Percentiles rank a stretch among this genome's conserved stretches.
Conservation (phyloP, 2,888 invertebrate species). For the Bombyx huttoni region DNA sequence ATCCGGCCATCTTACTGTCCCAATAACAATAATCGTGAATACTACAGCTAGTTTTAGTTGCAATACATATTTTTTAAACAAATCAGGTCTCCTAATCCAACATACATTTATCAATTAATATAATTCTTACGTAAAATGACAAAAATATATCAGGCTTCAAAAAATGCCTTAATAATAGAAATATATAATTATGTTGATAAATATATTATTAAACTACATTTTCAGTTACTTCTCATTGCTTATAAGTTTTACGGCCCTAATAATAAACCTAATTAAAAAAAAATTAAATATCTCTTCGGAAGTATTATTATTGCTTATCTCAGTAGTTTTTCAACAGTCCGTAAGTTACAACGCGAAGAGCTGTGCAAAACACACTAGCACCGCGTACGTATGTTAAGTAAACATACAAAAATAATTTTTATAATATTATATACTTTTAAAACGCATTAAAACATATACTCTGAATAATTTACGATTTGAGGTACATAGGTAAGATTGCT, state of each 20-base stretch:
- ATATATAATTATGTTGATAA: neutral
- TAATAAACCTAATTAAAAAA: neutral
- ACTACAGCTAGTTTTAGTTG: constrained; percentile 5
- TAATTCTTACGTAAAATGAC: neutral
- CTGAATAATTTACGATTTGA: constrained; percentile 2
- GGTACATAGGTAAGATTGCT: constrained; percentile 1
- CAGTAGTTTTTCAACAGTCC: neutral
- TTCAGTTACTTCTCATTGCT: neutral
- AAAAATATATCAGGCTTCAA: neutral
- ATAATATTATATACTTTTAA: neutral
- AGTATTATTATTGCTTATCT: neutral
- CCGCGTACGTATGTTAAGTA: constrained; percentile 3
- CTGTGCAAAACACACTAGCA: constrained; percentile 1
- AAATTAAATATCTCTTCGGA: neutral
- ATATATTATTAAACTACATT: neutral
- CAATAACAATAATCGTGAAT: neutral
- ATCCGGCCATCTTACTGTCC: neutral
- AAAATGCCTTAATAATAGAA: neutral
- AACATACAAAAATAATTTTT: constrained; percentile 4
- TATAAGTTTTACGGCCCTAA: neutral
- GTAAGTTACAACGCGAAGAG: neutral
- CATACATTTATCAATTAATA: neutral
- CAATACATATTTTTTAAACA: constrained; percentile 2
- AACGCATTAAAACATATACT: neutral
- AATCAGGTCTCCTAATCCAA: neutral